A percentile compares a stretch with the other conserved stretches of the same genome.
Evolutionary conservation across 2,797 vertebrate genomes (phyloP).

Genomic region (Miichthys miiuy): DNA sequence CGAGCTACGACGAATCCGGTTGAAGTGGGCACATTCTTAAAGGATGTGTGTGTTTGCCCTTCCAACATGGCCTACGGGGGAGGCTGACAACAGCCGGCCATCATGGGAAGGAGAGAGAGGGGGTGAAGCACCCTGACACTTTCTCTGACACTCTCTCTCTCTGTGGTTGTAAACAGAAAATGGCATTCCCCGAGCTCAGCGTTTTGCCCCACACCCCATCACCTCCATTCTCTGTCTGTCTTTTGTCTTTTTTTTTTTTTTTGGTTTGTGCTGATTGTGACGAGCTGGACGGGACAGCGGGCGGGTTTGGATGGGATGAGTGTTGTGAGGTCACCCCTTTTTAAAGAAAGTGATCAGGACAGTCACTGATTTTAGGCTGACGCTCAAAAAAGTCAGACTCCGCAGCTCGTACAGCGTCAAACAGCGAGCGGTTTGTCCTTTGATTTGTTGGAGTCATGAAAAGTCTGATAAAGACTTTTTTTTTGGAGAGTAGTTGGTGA

Average conservation of each 20-base stretch:
- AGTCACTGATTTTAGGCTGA: background rate
- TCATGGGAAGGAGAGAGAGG: conserved; percentile 35
- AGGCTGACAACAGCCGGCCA: conserved; percentile 51
- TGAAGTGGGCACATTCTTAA: conserved; percentile 70
- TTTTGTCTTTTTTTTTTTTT: conserved; percentile 65
- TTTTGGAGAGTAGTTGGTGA: background rate
- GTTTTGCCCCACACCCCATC: conserved; percentile 42
- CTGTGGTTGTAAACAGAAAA: conserved; percentile 75
- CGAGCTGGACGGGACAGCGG: conserved; percentile 43
- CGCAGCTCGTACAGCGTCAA: background rate
- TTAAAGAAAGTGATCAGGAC: background rate
- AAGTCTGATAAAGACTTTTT: background rate
- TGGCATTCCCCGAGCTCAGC: conserved; percentile 81
- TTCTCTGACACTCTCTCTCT: conserved; percentile 71
- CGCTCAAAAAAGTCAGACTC: background rate
- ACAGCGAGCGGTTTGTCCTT: background rate
- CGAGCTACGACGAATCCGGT: conserved; percentile 46
- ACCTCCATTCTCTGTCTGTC: conserved; percentile 57
- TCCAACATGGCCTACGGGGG: conserved; percentile 45
- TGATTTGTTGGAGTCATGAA: background rate
- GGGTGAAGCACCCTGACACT: conserved; percentile 64
- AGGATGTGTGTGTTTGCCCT: conserved; percentile 68
- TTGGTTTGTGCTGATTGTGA: conserved; percentile 67
- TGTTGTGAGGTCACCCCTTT: background rate
- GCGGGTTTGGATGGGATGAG: conserved; percentile 13